Conservation (phyloP, 1,140 invertebrate genomes). For the Ips nitidus region DNA sequence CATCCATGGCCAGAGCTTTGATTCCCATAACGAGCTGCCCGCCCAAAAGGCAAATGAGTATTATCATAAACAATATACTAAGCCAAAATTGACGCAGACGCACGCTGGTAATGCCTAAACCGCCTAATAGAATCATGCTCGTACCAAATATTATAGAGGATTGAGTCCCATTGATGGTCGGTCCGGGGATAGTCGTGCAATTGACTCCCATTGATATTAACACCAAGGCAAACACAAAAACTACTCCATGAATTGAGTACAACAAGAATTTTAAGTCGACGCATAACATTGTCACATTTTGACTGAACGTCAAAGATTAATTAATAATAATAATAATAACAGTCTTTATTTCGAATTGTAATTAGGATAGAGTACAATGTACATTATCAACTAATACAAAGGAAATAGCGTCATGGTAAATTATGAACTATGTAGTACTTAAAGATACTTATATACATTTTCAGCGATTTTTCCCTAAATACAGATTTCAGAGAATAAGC, state of each 20-base stretch:
- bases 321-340: too few relatives aligned
- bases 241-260: background rate
- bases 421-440: too few relatives aligned
- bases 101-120: slow-evolving; percentile 2
- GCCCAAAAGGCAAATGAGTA: slow-evolving; percentile 11
- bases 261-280: slow-evolving; percentile 18
- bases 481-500: too few relatives aligned
- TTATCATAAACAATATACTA: slow-evolving; percentile 3
- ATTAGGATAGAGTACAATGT: too few relatives aligned
- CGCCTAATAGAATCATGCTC: background rate
- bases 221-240: slow-evolving; percentile 7
- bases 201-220: slow-evolving; percentile 8
- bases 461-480: too few relatives aligned
- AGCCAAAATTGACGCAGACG: slow-evolving; percentile 10
- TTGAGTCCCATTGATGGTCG: background rate
- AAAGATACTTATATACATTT: too few relatives aligned
- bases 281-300: slow-evolving; percentile 15
- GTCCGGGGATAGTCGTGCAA: slow-evolving; percentile 9
- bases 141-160: background rate
- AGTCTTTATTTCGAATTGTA: too few relatives aligned
- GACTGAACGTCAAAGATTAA: background rate
- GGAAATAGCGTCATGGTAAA: too few relatives aligned
- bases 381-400: too few relatives aligned
- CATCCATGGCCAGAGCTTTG: background rate
- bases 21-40: background rate